phyloP scores from a whole-genome alignment of 2,888 invertebrate species.

The Lacanobia wlatinum region DNA sequence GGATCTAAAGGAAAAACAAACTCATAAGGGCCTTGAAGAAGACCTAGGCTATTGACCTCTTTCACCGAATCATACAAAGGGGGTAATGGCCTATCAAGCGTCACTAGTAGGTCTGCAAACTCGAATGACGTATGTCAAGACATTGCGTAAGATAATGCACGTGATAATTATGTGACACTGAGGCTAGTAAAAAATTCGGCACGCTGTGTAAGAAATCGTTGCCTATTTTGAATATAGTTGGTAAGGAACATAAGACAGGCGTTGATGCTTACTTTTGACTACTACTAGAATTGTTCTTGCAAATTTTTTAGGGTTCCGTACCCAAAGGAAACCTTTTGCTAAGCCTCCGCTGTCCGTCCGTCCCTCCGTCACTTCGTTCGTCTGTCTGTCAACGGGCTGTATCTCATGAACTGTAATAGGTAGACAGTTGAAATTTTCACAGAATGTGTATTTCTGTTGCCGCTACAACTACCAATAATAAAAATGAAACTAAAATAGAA shows the following conservation, averaged over 20 bases:
- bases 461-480: too few relatives aligned
- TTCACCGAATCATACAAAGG: constrained; percentile 1
- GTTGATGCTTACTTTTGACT: not conserved
- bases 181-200: not conserved
- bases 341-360: too few relatives aligned
- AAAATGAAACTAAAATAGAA: too few relatives aligned
- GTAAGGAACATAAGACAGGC: not conserved
- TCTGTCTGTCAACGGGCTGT: too few relatives aligned
- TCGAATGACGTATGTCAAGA: constrained; percentile 32
- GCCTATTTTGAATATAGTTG: not conserved
- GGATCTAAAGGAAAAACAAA: constrained; percentile 27
- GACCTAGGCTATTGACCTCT: constrained; percentile 36
- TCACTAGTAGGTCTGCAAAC: constrained; percentile 34
- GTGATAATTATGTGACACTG: constrained; percentile 40
- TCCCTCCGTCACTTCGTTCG: too few relatives aligned
- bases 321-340: too few relatives aligned
- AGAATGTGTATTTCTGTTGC: too few relatives aligned
- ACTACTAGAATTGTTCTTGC: too few relatives aligned
- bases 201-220: constrained; percentile 5
- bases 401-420: too few relatives aligned
- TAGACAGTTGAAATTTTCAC: too few relatives aligned
- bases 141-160: constrained; percentile 36
- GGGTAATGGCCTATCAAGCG: constrained; percentile 36
- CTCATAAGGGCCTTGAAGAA: constrained; percentile 40
- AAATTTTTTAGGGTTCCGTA: too few relatives aligned